These are phyloP conservation scores for Petrolisthes manimaculis DNA, from an alignment of 2,888 invertebrate species.

Conservation along the genomic window DNA sequence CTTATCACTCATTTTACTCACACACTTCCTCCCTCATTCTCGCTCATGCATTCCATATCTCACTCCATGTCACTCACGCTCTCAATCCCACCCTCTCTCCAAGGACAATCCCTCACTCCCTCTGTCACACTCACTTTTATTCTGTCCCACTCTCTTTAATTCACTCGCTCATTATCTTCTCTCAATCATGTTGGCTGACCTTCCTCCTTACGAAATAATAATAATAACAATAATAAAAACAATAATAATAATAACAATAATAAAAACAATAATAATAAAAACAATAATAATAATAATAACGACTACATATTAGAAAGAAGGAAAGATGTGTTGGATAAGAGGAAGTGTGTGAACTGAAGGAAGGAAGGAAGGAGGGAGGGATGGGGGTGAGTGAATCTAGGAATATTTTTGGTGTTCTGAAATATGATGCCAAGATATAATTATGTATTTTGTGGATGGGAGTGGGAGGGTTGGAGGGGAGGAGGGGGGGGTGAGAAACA, in stretches of 20 bases:
- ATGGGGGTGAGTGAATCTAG: neutral
- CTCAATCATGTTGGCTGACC: neutral
- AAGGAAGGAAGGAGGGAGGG: neutral
- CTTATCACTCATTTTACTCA: too few species aligned
- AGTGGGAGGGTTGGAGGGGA: neutral
- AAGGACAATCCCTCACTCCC: neutral
- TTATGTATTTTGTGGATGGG: neutral
- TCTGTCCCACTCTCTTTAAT: neutral
- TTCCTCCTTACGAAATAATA: too few species aligned
- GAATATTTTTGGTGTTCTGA: neutral
- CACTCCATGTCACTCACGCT: neutral
- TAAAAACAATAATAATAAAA: too few species aligned
- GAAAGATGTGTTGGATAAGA: neutral
- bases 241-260: too few species aligned
- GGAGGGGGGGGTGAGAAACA: neutral
- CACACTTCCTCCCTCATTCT: neutral
- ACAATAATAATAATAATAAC: too few species aligned
- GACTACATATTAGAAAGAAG: neutral
- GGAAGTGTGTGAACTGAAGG: neutral
- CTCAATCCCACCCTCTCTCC: neutral
- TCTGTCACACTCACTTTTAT: neutral
- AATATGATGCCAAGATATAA: neutral
- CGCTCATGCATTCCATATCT: neutral
- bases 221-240: too few species aligned
- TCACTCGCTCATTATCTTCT: neutral